Evolutionary conservation across 2,888 invertebrate genomes (phyloP).

Genomic region (Andrena bucephala): DNA sequence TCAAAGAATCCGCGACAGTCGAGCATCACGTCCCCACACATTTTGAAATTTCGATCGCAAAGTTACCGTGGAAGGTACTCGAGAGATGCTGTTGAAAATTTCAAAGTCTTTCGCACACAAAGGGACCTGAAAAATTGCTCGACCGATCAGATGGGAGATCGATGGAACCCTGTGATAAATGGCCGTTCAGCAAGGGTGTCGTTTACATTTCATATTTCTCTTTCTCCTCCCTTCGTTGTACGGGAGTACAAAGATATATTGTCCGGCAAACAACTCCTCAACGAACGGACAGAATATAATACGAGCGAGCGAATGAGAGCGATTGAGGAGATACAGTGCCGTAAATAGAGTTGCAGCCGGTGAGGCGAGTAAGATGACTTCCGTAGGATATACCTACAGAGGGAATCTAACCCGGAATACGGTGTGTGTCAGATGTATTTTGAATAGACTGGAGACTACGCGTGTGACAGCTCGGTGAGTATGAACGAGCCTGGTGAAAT

Average conservation of each 20-base stretch:
- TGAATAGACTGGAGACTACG: conserved; percentile 2
- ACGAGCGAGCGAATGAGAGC: conserved; percentile 7
- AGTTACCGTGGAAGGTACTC: not conserved
- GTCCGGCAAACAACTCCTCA: not conserved
- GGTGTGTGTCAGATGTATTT: conserved; percentile 22
- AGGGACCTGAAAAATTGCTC: not conserved
- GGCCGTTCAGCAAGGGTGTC: not conserved
- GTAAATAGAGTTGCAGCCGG: conserved; percentile 30
- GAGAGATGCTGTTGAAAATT: not conserved
- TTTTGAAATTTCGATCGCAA: not conserved
- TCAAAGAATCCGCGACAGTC: too few relatives aligned
- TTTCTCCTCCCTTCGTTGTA: not conserved
- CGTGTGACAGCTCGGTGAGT: conserved; percentile 9
- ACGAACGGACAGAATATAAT: not conserved
- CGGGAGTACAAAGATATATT: not conserved
- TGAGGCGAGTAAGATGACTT: not conserved
- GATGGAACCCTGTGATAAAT: not conserved
- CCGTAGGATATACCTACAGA: conserved; percentile 26
- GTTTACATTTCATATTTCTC: not conserved
- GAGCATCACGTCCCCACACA: not conserved
- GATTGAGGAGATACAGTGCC: conserved; percentile 10
- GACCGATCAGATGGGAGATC: not conserved
- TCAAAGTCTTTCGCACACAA: not conserved
- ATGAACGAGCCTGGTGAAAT: conserved; percentile 6
- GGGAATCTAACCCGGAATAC: conserved; percentile 35